These are phyloP conservation scores for Umimayanthus kanabou DNA, from an alignment of 92 coral and sea anemone species.

Conservation along the genomic window DNA sequence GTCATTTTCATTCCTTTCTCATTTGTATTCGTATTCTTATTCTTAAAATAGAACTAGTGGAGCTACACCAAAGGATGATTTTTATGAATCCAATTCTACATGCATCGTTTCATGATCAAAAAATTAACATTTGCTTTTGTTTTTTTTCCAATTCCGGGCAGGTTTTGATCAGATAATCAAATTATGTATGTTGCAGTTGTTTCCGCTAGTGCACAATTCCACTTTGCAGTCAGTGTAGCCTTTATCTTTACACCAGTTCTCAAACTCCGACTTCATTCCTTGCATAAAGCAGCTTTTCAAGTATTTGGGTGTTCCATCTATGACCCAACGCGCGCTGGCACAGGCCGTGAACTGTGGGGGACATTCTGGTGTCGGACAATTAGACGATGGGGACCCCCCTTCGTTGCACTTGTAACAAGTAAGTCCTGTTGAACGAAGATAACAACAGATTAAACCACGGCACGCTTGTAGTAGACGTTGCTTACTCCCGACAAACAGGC, in stretches of 20 bases:
- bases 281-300: slow-evolving; percentile 19
- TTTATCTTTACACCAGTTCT: background rate
- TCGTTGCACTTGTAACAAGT: slow-evolving; percentile 35
- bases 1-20: too few species aligned
- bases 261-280: background rate
- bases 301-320: background rate
- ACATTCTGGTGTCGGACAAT: slow-evolving; percentile 14
- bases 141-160: too few species aligned
- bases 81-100: too few species aligned
- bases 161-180: background rate
- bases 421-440: background rate
- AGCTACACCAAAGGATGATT: too few species aligned
- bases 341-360: background rate
- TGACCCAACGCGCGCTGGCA: slow-evolving; percentile 32
- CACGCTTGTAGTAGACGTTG: background rate
- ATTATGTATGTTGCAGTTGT: slow-evolving; percentile 14
- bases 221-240: slow-evolving; percentile 6
- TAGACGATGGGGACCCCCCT: slow-evolving; percentile 14
- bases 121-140: too few species aligned
- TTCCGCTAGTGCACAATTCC: slow-evolving; percentile 4
- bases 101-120: too few species aligned
- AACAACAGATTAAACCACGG: background rate
- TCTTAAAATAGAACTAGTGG: too few species aligned
- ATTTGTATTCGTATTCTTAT: too few species aligned
- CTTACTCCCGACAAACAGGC: too few species aligned